Base-by-base conservation (phyloP, 1,140 invertebrate genomes). In the Diabrotica virgifera region DNA sequence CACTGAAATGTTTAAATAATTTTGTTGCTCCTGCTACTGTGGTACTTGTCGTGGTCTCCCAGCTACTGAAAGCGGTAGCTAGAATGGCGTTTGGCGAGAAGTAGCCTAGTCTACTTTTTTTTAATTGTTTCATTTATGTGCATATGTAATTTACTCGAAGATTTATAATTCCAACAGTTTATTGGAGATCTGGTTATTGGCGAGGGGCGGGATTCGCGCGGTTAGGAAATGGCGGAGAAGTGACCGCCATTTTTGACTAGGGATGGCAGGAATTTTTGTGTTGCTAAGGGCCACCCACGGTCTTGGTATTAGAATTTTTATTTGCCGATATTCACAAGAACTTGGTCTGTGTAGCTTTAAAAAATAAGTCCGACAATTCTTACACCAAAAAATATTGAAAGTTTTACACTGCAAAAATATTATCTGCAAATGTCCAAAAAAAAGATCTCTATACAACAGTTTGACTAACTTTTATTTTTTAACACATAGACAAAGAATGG, bases 41-140 rank as follows among this genome's bases (percentile, higher is more conserved):
- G 51, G 51, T 52, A 12, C n/a, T 52, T 52, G n/a, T 14, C n/a
- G n/a, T 14, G 51, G 6, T 52, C n/a, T 12, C 24, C 24, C 24
- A 24, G 24, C 24, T 24, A 24, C 24, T 24, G 24, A 24, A 24
- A 24, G 57, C 9, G 5, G 38, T 11, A n/a, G 38, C 10, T 13
- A 55, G 9, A 24, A 55, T 55, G 53, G 53, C n/a, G 51, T n/a
- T 13, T 13, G 37, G 37, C 57, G 35, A 59, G 36, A 59, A 59
- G 38, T 59, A 59, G 13, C 14, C 57, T 40, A 46, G 57, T 59
- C 57, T 59, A 59, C 57, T 59, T 59, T 59, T 57, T 59, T 59
- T 12, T 59, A 37, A 59, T 59, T 59, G 38, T 13, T 59, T 59
- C 14, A 40, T 40, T 24, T 24, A 59, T 59, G 38, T 59, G 57